These are phyloP conservation scores for Borostomias antarcticus DNA, from an alignment of 2,797 vertebrate species.

Conservation along the genomic window DNA sequence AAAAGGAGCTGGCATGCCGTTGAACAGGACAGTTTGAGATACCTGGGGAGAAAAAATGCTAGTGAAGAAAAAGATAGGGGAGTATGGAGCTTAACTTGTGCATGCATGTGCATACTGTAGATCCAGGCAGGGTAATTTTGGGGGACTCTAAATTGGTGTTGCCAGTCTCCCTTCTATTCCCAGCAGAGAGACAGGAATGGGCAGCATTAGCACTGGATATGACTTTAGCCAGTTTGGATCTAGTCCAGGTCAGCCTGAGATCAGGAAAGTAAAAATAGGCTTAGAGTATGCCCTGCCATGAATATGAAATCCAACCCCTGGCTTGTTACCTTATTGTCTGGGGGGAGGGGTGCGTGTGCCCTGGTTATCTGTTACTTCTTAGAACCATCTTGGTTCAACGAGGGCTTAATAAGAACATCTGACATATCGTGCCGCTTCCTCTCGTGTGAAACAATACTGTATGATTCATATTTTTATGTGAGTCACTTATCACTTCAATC, in stretches of 20 bases:
- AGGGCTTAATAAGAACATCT: conserved; percentile 73
- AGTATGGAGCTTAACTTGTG: neutral
- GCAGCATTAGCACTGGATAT: conserved; percentile 58
- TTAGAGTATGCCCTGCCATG: conserved; percentile 61
- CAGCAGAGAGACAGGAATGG: conserved; percentile 37
- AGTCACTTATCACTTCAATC: neutral
- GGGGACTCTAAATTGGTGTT: neutral
- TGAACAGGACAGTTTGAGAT: neutral
- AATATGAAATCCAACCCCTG: conserved; percentile 73
- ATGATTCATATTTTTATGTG: neutral
- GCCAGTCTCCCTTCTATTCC: conserved; percentile 33
- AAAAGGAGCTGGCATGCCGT: conserved; percentile 41
- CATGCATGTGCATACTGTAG: neutral
- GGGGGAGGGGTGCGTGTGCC: neutral
- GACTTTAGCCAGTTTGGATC: conserved; percentile 66
- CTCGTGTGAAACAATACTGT: neutral
- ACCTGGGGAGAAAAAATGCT: neutral
- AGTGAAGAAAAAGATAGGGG: neutral
- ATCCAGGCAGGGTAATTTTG: neutral
- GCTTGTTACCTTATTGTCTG: conserved; percentile 64
- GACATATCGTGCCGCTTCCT: conserved; percentile 67
- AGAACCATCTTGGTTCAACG: conserved; percentile 71
- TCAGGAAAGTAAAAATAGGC: conserved; percentile 78
- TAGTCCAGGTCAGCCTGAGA: conserved; percentile 70
- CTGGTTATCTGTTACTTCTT: conserved; percentile 70